These are phyloP conservation scores for Sorex maritimensis DNA, from an alignment of 2,797 vertebrate species.

Conservation along the genomic window DNA sequence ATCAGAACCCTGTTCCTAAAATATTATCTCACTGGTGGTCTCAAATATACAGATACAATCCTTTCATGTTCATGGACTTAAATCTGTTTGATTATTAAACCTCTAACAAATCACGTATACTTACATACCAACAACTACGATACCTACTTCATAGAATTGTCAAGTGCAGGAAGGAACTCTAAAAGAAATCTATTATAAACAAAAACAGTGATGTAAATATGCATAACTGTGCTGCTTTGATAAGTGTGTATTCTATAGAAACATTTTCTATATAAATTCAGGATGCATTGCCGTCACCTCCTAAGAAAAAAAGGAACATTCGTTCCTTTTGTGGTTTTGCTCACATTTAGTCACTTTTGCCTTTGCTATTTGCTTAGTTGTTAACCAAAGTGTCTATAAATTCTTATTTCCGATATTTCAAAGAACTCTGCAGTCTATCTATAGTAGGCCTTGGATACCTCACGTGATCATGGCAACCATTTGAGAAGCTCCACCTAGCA, in stretches of 20 bases:
- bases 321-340: background rate
- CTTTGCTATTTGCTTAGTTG: background rate
- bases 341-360: no score
- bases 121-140: background rate
- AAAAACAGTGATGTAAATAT: background rate
- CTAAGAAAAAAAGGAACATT: slow-evolving; percentile 6
- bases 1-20: background rate
- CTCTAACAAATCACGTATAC: slow-evolving; percentile 17
- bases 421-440: slow-evolving; percentile 58
- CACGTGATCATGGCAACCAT: background rate
- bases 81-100: background rate
- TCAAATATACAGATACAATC: background rate
- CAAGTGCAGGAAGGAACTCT: background rate
- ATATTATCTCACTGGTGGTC: background rate
- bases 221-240: background rate
- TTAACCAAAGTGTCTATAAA: slow-evolving; percentile 37
- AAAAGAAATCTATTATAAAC: slow-evolving; percentile 17
- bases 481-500: background rate
- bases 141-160: background rate
- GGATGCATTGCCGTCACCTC: background rate
- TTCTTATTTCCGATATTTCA: slow-evolving; percentile 61
- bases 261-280: slow-evolving; percentile 32
- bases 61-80: background rate
- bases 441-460: background rate
- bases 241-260: background rate